Evolutionary conservation across 2,888 invertebrate species (phyloP).

Genomic region (Habroteleia sp.): DNA sequence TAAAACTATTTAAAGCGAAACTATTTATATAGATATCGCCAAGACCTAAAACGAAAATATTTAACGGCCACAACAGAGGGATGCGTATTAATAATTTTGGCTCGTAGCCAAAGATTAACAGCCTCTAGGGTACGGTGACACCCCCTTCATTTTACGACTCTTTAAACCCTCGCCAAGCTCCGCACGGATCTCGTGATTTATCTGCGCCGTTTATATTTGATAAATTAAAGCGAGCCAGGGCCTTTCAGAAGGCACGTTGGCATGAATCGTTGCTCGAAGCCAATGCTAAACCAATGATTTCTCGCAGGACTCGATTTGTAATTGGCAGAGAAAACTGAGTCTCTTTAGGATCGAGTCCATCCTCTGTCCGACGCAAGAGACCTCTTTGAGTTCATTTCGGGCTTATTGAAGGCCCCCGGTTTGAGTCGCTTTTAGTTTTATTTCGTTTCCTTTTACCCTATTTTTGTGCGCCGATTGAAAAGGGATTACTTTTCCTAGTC

Average conservation of each 20-base stretch:
- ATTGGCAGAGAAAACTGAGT: conserved; percentile 8
- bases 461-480: conserved; percentile 36
- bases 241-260: conserved; percentile 10
- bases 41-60: conserved; percentile 21
- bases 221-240: conserved; percentile 44
- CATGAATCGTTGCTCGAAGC: conserved; percentile 34
- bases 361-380: neutral
- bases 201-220: conserved; percentile 50
- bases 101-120: conserved; percentile 52
- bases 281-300: conserved; percentile 32
- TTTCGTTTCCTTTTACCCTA: conserved; percentile 15
- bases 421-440: conserved; percentile 4
- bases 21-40: too few relatives aligned
- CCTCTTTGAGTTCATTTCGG: conserved; percentile 29
- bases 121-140: conserved; percentile 22
- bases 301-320: conserved; percentile 41
- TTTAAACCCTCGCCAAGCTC: conserved; percentile 41
- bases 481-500: conserved; percentile 57
- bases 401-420: conserved; percentile 35
- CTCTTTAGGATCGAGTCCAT: conserved; percentile 22
- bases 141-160: conserved; percentile 29
- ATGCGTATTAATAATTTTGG: conserved; percentile 52
- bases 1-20: conserved; percentile 16
- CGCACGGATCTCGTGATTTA: conserved; percentile 34
- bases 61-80: conserved; percentile 45